A percentile compares a stretch with the other conserved stretches of the same genome.
phyloP scores from a whole-genome alignment of 2,797 vertebrate genomes.

The Tenualosa ilisha region DNA sequence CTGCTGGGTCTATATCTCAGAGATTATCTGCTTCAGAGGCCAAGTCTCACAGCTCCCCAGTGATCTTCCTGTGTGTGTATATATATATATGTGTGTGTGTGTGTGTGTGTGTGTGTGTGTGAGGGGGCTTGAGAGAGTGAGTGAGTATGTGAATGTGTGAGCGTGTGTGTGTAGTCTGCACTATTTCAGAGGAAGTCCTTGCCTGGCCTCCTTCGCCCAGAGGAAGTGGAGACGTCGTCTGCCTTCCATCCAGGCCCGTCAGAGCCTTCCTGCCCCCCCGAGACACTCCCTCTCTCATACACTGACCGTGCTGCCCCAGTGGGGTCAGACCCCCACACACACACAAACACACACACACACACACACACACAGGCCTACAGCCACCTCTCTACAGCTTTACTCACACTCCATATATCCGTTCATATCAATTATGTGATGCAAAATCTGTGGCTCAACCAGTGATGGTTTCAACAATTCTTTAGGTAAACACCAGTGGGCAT shows the following conservation, averaged over 20 bases:
- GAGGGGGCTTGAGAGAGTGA: not conserved
- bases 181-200: slow-evolving; percentile 36
- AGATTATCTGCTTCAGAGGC: slow-evolving; percentile 2
- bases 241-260: slow-evolving; percentile 45
- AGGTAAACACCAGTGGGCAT: too few relatives aligned
- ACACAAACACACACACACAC: not conserved
- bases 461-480: too few relatives aligned
- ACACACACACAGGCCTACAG: not conserved
- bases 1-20: not conserved
- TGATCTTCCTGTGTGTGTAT: not conserved
- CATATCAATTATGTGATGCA: not conserved
- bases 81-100: not conserved
- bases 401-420: too few relatives aligned
- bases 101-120: slow-evolving; percentile 20
- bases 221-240: slow-evolving; percentile 47
- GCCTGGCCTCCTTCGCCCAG: slow-evolving; percentile 40
- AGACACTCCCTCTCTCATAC: not conserved
- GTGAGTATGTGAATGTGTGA: slow-evolving; percentile 1
- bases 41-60: not conserved
- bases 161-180: slow-evolving; percentile 31
- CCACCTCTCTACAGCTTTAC: not conserved
- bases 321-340: not conserved
- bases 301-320: not conserved
- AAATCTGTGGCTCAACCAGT: too few relatives aligned
- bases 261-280: slow-evolving; percentile 18